Evolutionary conservation across 1,140 invertebrate species (phyloP), one percentile per base, ranked within the genome.

Genomic region (Phortica variegata): DNA sequence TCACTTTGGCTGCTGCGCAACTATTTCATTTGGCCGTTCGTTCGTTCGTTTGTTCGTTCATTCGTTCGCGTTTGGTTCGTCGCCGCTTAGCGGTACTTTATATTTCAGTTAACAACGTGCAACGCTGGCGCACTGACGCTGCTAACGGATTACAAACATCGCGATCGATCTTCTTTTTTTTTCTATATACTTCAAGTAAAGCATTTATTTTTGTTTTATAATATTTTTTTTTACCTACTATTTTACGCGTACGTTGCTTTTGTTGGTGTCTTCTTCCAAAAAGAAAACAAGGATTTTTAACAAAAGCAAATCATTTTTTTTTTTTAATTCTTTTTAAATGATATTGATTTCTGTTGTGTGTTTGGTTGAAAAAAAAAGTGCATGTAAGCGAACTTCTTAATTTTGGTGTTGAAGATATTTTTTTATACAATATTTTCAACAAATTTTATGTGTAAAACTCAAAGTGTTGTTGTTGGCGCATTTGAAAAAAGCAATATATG

Each of bases 101-200:
- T 42, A 36, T n/a, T 66, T 68, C 55, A 68, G 63, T 68, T 63
- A 63, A 58, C 59, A 63, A 43, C 63, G 63, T 68, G 65, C 63
- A 68, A 69, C 63, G 65, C 65, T 69, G 65, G 54, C 57, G 63
- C 63, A 59, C 60, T 49, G 63, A 63, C 63, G 65, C 63, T 58
- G 51, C 26, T 6, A 26, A 26, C 23, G 23, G 23, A 26, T 26
- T 10, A 10, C 23, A n/a, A n/a, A n/a, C n/a, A n/a, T n/a, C n/a
- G n/a, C n/a, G n/a, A n/a, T n/a, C n/a, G n/a, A n/a, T n/a, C n/a
- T n/a, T n/a, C n/a, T n/a, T 44, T 37, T 40, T 46, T 45, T 7
- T 5, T 18, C 52, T 31, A 31, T 43, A 18, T 43, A 31, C 19
- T 20, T 13, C 23, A 6, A 43, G 16, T 43, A 34, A n/a, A 23